These are phyloP conservation scores for Megalops cyprinoides DNA, from an alignment of 2,797 vertebrate species.

Conservation along the genomic window DNA sequence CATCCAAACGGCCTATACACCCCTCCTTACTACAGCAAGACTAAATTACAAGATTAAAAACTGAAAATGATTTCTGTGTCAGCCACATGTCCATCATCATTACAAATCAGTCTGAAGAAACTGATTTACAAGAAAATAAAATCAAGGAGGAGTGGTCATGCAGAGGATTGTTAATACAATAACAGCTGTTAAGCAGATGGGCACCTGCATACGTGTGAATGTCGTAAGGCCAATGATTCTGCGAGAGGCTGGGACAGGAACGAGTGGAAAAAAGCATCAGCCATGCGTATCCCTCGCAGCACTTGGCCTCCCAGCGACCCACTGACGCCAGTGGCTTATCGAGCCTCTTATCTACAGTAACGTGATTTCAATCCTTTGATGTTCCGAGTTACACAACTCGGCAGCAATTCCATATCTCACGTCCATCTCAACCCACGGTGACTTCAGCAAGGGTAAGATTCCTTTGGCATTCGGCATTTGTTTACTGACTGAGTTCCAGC, in stretches of 20 bases:
- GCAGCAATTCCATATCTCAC: constrained; percentile 35
- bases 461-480: constrained; percentile 38
- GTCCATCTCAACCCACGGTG: constrained; percentile 30
- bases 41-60: not conserved
- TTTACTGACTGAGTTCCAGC: constrained; percentile 46
- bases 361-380: constrained; percentile 38
- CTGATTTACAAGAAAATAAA: too few relatives aligned
- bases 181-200: not conserved
- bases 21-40: too few relatives aligned
- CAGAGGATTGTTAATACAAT: not conserved
- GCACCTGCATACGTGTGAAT: not conserved
- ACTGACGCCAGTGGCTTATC: constrained; percentile 26
- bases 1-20: too few relatives aligned
- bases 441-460: constrained; percentile 30
- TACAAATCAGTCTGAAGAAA: too few relatives aligned
- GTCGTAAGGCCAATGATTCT: not conserved
- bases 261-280: not conserved
- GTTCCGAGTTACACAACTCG: constrained; percentile 29
- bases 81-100: too few relatives aligned
- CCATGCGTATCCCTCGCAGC: too few relatives aligned
- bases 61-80: too few relatives aligned
- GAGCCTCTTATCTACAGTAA: constrained; percentile 39
- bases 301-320: too few relatives aligned
- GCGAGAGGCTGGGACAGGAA: not conserved
- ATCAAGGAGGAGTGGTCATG: too few relatives aligned